These are phyloP conservation scores for Bradypodion pumilum DNA, from an alignment of 2,797 vertebrate genomes.

Conservation along the genomic window DNA sequence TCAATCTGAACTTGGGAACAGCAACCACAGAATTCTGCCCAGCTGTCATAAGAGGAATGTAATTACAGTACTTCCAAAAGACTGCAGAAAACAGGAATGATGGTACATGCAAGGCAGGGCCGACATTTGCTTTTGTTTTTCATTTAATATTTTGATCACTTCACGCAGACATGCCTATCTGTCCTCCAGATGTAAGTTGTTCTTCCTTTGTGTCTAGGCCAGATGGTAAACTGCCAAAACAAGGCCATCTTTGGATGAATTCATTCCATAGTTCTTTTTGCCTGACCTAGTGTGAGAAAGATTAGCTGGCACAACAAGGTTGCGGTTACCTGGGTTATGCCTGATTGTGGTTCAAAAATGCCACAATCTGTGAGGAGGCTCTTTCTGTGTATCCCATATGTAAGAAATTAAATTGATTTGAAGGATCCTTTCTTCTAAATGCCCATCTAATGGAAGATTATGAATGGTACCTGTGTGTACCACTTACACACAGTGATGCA, in stretches of 20 bases:
- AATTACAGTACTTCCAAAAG: constrained; percentile 6
- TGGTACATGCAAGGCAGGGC: not conserved
- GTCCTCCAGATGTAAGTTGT: not conserved
- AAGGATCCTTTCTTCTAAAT: not conserved
- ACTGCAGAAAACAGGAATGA: not conserved
- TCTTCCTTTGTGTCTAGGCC: too few species aligned
- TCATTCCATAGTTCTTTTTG: too few species aligned
- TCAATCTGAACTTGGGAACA: constrained; percentile 16
- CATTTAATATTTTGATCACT: constrained; percentile 16
- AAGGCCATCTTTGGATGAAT: too few species aligned
- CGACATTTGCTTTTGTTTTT: constrained; percentile 36
- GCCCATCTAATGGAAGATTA: not conserved
- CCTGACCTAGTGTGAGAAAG: too few species aligned
- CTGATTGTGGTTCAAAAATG: too few species aligned
- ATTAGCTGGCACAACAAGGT: too few species aligned
- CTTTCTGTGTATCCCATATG: constrained; percentile 13
- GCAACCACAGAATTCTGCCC: not conserved
- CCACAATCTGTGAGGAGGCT: too few species aligned
- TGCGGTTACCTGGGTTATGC: too few species aligned
- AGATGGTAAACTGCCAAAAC: too few species aligned
- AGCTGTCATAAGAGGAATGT: constrained; percentile 17
- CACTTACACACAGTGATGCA: not conserved
- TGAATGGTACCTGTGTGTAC: not conserved
- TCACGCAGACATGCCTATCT: constrained; percentile 12
- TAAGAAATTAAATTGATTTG: not conserved